These are phyloP conservation scores for Brachyrhaphis roseni DNA, from an alignment of 2,797 vertebrate genomes.

Conservation along the genomic window DNA sequence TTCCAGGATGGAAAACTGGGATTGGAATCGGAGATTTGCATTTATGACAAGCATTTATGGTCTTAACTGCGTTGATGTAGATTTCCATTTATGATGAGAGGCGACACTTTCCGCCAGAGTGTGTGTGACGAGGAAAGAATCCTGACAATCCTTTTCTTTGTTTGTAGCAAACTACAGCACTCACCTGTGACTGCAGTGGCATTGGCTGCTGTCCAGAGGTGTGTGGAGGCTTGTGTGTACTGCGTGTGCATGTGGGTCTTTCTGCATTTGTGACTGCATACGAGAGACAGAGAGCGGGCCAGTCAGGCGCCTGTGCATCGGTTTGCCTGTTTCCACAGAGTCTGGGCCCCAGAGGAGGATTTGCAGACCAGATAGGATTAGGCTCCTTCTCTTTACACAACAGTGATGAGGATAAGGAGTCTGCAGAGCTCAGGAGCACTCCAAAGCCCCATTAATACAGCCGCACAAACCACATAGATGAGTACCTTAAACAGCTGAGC, in stretches of 20 bases:
- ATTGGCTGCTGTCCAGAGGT: conserved; percentile 64
- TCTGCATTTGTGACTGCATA: conserved; percentile 28
- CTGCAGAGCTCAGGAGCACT: conserved; percentile 72
- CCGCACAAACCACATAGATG: conserved; percentile 63
- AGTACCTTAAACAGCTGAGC: conserved; percentile 75
- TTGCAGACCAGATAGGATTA: conserved; percentile 83
- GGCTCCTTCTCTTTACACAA: conserved; percentile 82
- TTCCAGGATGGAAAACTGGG: conserved; percentile 32
- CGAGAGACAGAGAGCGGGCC: conserved; percentile 46
- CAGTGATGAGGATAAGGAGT: conserved; percentile 81
- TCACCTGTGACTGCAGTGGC: conserved; percentile 79
- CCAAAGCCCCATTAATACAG: conserved; percentile 78
- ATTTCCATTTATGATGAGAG: conserved; percentile 47
- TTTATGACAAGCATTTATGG: conserved; percentile 30
- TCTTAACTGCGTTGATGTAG: conserved; percentile 29
- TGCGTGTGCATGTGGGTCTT: conserved; percentile 13
- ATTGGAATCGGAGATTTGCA: conserved; percentile 41
- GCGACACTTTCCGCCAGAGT: conserved; percentile 38
- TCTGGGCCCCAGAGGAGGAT: conserved; percentile 78
- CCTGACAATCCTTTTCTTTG: conserved; percentile 75
- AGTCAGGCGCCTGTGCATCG: conserved; percentile 70
- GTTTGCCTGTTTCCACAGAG: conserved; percentile 77
- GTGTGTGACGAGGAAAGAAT: conserved; percentile 52
- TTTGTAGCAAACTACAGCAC: conserved; percentile 70
- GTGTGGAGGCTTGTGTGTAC: conserved; percentile 8